Evolutionary conservation across 2,888 invertebrate species (phyloP), one percentile per base, ranked within the genome.

Genomic region (Diaphora mendica): DNA sequence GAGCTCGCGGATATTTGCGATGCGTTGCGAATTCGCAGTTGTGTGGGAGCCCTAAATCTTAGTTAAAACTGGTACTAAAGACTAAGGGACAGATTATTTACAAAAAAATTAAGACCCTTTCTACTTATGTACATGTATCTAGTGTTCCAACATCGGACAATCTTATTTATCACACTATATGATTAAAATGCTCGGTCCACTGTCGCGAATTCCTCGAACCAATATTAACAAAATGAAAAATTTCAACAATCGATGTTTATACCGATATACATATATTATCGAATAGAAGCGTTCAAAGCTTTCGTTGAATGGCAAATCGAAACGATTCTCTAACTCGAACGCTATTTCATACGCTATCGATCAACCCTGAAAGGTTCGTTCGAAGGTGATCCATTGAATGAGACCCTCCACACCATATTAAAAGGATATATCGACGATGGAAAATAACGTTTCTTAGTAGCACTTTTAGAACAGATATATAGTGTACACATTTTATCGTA

Each of bases 341-440:
- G 73, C 72, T 76, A 75, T 72, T 73, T 68, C 75, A 67, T 69
- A 51, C 55, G 71, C 65, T 55, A 81, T 82, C 82, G 75, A 82
- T 83, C 82, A 81, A 70, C 70, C 20, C 77, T 59, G 75, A 77
- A 65, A 68, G 73, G 70, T 76, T 73, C 81, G 72, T 73, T 78
- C 71, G 55, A 30, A 70, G 73, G 80, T 78, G 74, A 82, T 81
- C 68, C 71, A 75, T 82, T 78, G 76, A 39, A 72, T 11, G 9
- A 39, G 1, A 65, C 76, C 66, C 35, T 44, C 44, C 39, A 59
- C 26, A 39, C 59, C 26, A 26, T 59, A 26, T 26, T 59, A 26
- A 9, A 59, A 59, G 15, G 26, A 26, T 26, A 59, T 26, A 59
- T 59, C 5, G 59, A 26, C 26, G 15, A 15, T 26, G 26, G 26